These are phyloP conservation scores for Masnerella sp. DNA, from an alignment of 2,888 invertebrate genomes.

Conservation along the genomic window DNA sequence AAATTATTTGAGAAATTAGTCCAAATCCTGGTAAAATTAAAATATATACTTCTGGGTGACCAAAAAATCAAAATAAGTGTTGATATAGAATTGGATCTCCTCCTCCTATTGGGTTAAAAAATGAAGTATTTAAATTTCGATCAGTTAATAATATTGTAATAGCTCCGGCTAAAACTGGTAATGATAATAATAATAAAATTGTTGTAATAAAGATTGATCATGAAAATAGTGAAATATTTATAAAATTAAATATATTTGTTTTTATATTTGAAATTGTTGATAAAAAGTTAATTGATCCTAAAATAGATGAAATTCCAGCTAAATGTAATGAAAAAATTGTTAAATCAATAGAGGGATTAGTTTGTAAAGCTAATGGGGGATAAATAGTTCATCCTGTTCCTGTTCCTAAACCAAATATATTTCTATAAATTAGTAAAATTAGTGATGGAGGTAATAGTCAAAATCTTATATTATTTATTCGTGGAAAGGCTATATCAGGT, in stretches of 20 bases:
- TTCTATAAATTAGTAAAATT: constrained; percentile 82
- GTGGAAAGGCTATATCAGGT: constrained; percentile 90
- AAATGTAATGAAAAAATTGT: constrained; percentile 88
- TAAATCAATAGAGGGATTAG: constrained; percentile 85
- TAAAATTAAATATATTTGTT: constrained; percentile 14
- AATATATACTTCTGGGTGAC: constrained; percentile 91
- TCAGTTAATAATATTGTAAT: constrained; percentile 89
- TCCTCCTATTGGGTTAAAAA: constrained; percentile 89
- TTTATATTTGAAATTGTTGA: constrained; percentile 86
- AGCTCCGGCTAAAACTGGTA: constrained; percentile 88
- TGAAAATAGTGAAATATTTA: constrained; percentile 84
- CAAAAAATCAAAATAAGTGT: constrained; percentile 86
- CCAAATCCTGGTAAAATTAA: constrained; percentile 91
- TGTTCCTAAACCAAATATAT: constrained; percentile 83
- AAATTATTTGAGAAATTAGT: constrained; percentile 88
- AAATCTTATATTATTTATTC: constrained; percentile 92
- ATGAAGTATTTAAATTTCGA: constrained; percentile 88
- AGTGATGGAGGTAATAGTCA: constrained; percentile 86
- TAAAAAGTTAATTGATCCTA: constrained; percentile 90
- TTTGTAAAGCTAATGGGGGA: constrained; percentile 83
- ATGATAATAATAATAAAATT: constrained; percentile 82
- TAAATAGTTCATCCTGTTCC: constrained; percentile 90
- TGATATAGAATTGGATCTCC: constrained; percentile 80
- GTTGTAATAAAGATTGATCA: constrained; percentile 86
- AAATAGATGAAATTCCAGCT: constrained; percentile 85